Evolutionary conservation across 2,797 vertebrate species (phyloP).

Genomic region (Syndactyla subalaris): DNA sequence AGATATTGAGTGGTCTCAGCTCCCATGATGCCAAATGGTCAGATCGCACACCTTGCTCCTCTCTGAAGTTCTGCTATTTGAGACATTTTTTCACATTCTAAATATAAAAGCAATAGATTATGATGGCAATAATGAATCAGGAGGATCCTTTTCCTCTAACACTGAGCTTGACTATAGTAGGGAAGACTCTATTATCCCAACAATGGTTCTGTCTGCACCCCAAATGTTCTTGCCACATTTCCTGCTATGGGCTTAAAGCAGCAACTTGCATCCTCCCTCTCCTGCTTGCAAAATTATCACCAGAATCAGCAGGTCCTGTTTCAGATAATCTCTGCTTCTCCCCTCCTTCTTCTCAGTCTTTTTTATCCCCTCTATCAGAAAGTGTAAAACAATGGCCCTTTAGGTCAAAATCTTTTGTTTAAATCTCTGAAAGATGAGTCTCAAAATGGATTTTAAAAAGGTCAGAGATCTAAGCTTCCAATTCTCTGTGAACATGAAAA

Average conservation of each 20-base stretch:
- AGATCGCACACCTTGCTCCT: not conserved
- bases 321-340: constrained; percentile 55
- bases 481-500: constrained; percentile 42
- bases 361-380: constrained; percentile 52
- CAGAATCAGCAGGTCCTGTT: constrained; percentile 38
- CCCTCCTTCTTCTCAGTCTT: constrained; percentile 1
- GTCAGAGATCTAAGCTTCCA: constrained; percentile 63
- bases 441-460: constrained; percentile 75
- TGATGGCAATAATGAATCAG: not conserved
- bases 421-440: constrained; percentile 70
- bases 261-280: not conserved
- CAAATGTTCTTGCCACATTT: not conserved
- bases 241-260: not conserved
- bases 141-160: not conserved
- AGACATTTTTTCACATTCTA: not conserved
- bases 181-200: not conserved
- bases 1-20: not conserved
- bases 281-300: constrained; percentile 20
- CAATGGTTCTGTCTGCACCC: not conserved
- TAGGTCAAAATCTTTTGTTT: constrained; percentile 71
- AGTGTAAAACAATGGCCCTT: constrained; percentile 70
- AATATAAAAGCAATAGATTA: not conserved
- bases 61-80: not conserved
- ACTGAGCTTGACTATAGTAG: not conserved
- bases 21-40: fast-evolving